A percentile compares a stretch with the other conserved stretches of the same genome.
phyloP scores from a whole-genome alignment of 2,113 vertebrate species.

The Podocnemis expansa region DNA sequence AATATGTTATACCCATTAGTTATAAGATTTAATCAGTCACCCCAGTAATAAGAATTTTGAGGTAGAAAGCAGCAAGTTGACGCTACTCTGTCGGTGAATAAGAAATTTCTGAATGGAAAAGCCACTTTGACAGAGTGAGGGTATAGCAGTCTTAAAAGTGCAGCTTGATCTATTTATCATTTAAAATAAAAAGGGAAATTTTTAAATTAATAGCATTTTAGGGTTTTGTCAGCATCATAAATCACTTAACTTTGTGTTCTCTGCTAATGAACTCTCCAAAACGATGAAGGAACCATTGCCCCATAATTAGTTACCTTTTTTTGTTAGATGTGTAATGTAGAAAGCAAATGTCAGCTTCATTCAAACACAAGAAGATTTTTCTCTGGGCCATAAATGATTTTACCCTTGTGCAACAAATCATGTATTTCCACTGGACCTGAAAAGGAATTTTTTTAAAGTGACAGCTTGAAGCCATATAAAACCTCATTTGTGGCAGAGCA shows the following conservation, averaged over 20 bases:
- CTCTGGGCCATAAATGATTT: conserved; percentile 72
- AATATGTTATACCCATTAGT: conserved; percentile 27
- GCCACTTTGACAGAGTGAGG: background rate
- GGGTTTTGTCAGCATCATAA: background rate
- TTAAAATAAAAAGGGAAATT: background rate
- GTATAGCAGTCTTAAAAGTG: background rate
- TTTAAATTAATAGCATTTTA: background rate
- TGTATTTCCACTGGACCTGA: conserved; percentile 62
- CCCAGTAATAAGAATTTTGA: conserved; percentile 2
- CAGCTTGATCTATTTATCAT: background rate
- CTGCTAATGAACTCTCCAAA: conserved; percentile 48
- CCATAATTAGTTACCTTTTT: conserved; percentile 62
- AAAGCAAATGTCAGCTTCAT: conserved; percentile 68
- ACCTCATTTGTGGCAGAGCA: conserved; percentile 45
- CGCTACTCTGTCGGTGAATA: conserved; percentile 14
- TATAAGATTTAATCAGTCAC: conserved; percentile 16
- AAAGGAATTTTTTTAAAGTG: conserved; percentile 46
- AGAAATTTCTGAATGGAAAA: conserved; percentile 14
- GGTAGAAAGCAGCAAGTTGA: background rate
- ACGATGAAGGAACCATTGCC: conserved; percentile 30
- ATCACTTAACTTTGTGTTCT: background rate
- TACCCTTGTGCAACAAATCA: conserved; percentile 60
- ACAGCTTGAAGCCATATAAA: conserved; percentile 42
- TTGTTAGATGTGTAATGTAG: conserved; percentile 41
- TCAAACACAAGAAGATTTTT: conserved; percentile 66